Base-by-base conservation (phyloP, 2,113 vertebrate species). In the Platichthys stellatus region DNA sequence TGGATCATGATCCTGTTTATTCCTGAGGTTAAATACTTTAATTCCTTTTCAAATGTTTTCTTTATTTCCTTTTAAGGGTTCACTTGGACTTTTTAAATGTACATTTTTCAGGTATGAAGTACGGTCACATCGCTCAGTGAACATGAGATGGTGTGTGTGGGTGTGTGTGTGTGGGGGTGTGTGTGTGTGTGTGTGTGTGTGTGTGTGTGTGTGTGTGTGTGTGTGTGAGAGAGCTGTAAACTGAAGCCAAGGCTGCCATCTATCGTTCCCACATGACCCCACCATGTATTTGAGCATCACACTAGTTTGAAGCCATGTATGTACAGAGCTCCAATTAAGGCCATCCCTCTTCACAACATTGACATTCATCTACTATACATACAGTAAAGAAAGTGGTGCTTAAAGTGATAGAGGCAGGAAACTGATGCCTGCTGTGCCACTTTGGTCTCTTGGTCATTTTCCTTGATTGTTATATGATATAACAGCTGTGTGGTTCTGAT, bases 181-280 rank as follows among this genome's bases (percentile, higher is more conserved):
- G 68, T 57, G 73, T 40, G 56, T 63, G 51, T 58, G 68, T 60
- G 58, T 24, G 70, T 49, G 6, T 59, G 47, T 63, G 17, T 62
- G 62, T 80, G 68, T 57, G 73, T 51, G 56, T 63, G 51, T 60
- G 58, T n/a, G 70, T 49, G 4, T 59, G 47, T 63, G 17, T 62
- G 62, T 82, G 67, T 57, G 73, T 38, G 56, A 60, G 51, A 53
- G 67, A 43, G 77, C 68, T 72, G 71, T 80, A 78, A 84, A 82
- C 60, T 53, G 80, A 85, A 85, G 85, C 69, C 87, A 88, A 92
- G 85, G 72, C 87, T 92, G 91, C 90, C 90, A 88, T 84, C 90
- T 90, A 86, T 90, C 63, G 90, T 87, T 72, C 72, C 74, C 60
- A 45, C 60, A 70, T n/a, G 63, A 79, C 58, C 54, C 72, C 60